Evolutionary conservation across 2,888 invertebrate genomes (phyloP).

Genomic region (Norana najaformis): DNA sequence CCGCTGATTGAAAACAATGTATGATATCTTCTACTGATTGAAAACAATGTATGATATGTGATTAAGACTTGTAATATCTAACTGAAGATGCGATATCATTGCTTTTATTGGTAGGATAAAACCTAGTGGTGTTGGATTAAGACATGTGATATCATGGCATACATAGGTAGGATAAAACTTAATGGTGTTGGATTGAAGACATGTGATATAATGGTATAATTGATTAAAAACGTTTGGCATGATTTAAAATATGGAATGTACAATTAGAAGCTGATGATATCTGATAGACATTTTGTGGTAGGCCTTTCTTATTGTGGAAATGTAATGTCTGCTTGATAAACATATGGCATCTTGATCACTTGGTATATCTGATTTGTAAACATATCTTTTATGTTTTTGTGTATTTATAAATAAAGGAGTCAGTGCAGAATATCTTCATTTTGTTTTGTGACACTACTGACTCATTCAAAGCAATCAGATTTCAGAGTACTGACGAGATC

Average conservation of each 20-base stretch:
- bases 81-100: background rate
- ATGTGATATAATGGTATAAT: background rate
- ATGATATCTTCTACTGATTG: no score
- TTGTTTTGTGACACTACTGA: no score
- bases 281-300: background rate
- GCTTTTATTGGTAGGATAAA: background rate
- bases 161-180: background rate
- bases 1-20: background rate
- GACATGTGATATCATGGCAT: background rate
- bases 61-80: background rate
- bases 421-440: no score
- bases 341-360: no score
- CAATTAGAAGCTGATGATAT: background rate
- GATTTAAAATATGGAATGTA: background rate
- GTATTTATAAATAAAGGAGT: no score
- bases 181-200: background rate
- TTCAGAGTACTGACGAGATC: no score
- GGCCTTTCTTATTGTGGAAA: background rate
- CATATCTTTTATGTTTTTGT: no score
- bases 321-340: no score
- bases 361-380: no score
- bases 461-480: no score
- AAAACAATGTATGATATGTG: background rate
- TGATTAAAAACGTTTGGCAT: background rate
- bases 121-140: background rate